phyloP scores from a whole-genome alignment of 2,888 invertebrate genomes.

The Trichopoda pennipes region DNA sequence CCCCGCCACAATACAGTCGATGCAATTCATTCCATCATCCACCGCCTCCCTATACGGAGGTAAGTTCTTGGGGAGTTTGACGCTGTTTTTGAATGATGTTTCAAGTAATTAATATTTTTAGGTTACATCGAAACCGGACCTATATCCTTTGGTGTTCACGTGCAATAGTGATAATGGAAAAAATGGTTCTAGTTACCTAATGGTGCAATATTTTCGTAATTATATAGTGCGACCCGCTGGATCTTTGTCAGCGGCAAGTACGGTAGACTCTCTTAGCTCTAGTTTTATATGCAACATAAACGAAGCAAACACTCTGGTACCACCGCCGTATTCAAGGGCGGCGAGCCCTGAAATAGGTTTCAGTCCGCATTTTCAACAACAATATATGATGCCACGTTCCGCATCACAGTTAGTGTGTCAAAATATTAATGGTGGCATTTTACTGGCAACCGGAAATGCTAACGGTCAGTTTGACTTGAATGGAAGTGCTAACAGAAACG shows the following conservation, averaged over 20 bases:
- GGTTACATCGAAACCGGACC: constrained; percentile 92
- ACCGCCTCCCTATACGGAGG: constrained; percentile 93
- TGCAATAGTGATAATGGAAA: constrained; percentile 87
- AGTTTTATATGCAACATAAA: constrained; percentile 93
- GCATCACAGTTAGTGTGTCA: constrained; percentile 83
- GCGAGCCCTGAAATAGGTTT: constrained; percentile 86
- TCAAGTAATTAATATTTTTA: constrained; percentile 74
- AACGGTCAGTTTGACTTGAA: constrained; percentile 62
- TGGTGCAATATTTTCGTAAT: constrained; percentile 92
- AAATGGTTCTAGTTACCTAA: constrained; percentile 88
- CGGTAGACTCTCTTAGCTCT: constrained; percentile 92
- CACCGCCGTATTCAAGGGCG: constrained; percentile 91
- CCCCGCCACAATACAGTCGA: constrained; percentile 91
- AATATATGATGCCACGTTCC: constrained; percentile 82
- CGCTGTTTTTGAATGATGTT: neutral
- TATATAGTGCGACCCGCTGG: constrained; percentile 89
- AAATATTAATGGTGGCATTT: constrained; percentile 70
- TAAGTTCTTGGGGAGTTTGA: constrained; percentile 75
- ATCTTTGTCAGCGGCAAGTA: constrained; percentile 91
- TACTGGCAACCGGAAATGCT: constrained; percentile 52
- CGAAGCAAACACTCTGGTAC: constrained; percentile 91
- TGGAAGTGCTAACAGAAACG: constrained; percentile 65
- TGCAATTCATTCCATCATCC: constrained; percentile 91
- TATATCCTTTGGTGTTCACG: constrained; percentile 92
- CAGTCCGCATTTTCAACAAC: constrained; percentile 78